A percentile compares a stretch with the other conserved stretches of the same genome.
phyloP scores from a whole-genome alignment of 2,888 invertebrate species.

The Alsophila aescularia region DNA sequence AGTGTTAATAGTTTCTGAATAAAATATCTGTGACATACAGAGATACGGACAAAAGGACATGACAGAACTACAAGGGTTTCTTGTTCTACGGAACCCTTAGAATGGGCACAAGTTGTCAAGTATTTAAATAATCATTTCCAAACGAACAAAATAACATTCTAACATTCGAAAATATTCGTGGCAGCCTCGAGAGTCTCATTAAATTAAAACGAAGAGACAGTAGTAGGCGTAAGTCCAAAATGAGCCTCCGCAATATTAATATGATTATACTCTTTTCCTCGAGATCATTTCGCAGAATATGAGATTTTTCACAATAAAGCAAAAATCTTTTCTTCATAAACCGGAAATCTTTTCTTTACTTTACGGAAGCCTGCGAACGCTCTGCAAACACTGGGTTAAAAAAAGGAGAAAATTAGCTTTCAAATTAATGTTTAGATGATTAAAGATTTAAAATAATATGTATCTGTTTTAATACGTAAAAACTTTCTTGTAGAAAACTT shows the following conservation, averaged over 20 bases:
- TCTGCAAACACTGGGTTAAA: slow-evolving; percentile 1
- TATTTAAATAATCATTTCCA: slow-evolving; percentile 23
- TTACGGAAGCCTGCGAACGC: slow-evolving; percentile 13
- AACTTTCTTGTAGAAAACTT: not conserved
- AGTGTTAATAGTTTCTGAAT: too few species aligned
- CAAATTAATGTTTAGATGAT: slow-evolving; percentile 11
- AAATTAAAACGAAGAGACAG: slow-evolving; percentile 33
- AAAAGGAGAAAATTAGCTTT: too few species aligned
- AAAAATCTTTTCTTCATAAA: not conserved
- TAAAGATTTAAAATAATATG: slow-evolving; percentile 3
- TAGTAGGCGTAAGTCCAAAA: slow-evolving; percentile 28
- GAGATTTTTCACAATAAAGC: slow-evolving; percentile 23
- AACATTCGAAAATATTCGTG: slow-evolving; percentile 24
- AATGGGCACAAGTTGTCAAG: slow-evolving; percentile 4
- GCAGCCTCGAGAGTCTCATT: slow-evolving; percentile 26
- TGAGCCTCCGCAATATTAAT: slow-evolving; percentile 27
- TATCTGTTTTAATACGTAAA: not conserved
- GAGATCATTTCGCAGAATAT: slow-evolving; percentile 27
- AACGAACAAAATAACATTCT: slow-evolving; percentile 27
- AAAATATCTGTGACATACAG: too few species aligned
- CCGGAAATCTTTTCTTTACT: slow-evolving; percentile 24
- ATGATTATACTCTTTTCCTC: slow-evolving; percentile 30
- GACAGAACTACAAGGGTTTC: too few species aligned
- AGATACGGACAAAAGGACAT: too few species aligned
- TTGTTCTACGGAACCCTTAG: too few species aligned